A percentile compares a stretch with the other conserved stretches of the same genome.
phyloP scores from a whole-genome alignment of 2,113 vertebrate species.

The Petroica traversi region DNA sequence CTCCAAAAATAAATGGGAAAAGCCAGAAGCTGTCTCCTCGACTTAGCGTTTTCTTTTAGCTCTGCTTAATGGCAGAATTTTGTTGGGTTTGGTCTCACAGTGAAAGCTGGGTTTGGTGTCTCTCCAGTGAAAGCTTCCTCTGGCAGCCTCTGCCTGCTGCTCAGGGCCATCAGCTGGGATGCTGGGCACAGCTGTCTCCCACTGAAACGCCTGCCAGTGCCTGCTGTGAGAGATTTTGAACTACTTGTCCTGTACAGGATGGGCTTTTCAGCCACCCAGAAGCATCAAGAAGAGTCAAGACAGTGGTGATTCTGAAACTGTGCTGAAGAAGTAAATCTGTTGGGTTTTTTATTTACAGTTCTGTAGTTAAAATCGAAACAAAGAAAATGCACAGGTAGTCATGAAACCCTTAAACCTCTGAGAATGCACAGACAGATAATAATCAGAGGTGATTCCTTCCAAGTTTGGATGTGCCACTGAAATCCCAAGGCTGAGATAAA shows the following conservation, averaged over 20 bases:
- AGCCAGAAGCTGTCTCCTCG: not conserved
- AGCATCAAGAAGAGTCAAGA: not conserved
- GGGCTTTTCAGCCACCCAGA: not conserved
- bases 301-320: not conserved
- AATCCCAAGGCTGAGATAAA: not conserved
- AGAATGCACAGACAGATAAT: not conserved
- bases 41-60: not conserved
- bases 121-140: not conserved
- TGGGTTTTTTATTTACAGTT: not conserved
- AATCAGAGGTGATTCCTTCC: not conserved
- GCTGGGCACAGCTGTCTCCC: not conserved
- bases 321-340: not conserved
- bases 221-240: not conserved
- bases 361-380: not conserved
- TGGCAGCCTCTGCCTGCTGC: not conserved
- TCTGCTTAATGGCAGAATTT: not conserved
- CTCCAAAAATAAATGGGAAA: constrained; percentile 30
- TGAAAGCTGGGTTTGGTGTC: too few species aligned
- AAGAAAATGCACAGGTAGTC: not conserved
- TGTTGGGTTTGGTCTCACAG: not conserved
- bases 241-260: not conserved
- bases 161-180: not conserved
- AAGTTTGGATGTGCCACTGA: not conserved
- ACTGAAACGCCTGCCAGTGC: not conserved
- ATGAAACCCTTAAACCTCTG: not conserved